Conservation (phyloP, 2,888 invertebrate species). For the Andricus curvator region DNA sequence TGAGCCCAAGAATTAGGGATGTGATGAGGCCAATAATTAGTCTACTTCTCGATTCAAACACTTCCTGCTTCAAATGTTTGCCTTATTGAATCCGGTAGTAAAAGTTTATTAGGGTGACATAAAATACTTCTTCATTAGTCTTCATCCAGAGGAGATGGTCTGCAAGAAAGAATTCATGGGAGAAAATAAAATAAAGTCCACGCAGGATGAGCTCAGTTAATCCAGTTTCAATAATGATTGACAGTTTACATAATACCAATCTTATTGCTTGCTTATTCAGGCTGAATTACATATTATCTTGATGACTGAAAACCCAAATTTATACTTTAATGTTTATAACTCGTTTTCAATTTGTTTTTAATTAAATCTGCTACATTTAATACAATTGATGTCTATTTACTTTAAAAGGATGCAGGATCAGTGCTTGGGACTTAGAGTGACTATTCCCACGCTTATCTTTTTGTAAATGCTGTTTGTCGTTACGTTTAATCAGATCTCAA, state of each 20-base stretch:
- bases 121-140: background rate
- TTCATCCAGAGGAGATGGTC: background rate
- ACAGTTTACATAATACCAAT: background rate
- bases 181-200: background rate
- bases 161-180: background rate
- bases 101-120: background rate
- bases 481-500: background rate
- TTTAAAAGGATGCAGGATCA: too few species aligned
- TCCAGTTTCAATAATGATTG: slow-evolving; percentile 9
- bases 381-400: background rate
- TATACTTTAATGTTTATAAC: too few species aligned
- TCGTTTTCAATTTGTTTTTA: background rate
- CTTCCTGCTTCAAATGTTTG: background rate
- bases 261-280: background rate
- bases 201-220: background rate
- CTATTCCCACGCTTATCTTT: background rate
- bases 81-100: slow-evolving; percentile 10
- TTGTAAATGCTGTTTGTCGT: background rate
- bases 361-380: background rate
- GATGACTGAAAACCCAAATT: background rate
- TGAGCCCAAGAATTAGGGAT: slow-evolving; percentile 24
- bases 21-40: slow-evolving; percentile 32
- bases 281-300: background rate
- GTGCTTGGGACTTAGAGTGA: too few species aligned
- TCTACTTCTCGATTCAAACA: slow-evolving; percentile 7